phyloP scores from a whole-genome alignment of 2,797 vertebrate species.

The Sebastes minor region DNA sequence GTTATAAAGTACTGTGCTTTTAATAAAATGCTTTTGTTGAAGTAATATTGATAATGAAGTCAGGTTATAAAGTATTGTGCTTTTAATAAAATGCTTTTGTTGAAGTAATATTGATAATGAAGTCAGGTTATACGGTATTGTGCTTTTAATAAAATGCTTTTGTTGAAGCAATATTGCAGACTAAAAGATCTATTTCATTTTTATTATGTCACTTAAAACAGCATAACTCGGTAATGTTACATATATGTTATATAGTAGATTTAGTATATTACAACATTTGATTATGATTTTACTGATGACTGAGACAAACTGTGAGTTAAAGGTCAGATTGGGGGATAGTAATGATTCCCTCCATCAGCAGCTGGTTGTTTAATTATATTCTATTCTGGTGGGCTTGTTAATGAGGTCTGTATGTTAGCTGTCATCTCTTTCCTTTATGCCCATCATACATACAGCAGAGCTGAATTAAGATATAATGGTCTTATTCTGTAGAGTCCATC shows the following conservation, averaged over 20 bases:
- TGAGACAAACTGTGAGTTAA: slow-evolving; percentile 17
- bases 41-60: no score
- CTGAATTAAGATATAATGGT: slow-evolving; percentile 56
- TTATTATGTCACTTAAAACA: background rate
- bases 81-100: no score
- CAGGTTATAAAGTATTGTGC: no score
- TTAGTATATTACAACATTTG: background rate
- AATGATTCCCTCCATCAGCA: slow-evolving; percentile 60
- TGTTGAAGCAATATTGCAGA: background rate
- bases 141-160: background rate
- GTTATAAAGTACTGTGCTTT: no score
- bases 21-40: no score
- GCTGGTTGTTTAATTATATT: slow-evolving; percentile 67
- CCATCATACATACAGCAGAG: slow-evolving; percentile 49
- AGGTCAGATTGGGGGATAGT: slow-evolving; percentile 54
- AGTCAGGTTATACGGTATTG: no score
- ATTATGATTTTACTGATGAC: slow-evolving; percentile 2
- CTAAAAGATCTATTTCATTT: background rate
- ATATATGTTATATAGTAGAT: background rate
- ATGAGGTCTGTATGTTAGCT: slow-evolving; percentile 66
- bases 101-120: background rate
- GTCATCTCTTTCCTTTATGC: slow-evolving; percentile 65
- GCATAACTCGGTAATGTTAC: background rate
- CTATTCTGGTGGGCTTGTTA: slow-evolving; percentile 52
- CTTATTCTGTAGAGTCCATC: background rate